These are phyloP conservation scores for Cichlasoma orientale DNA, from an alignment of 2,797 vertebrate species.

Conservation along the genomic window DNA sequence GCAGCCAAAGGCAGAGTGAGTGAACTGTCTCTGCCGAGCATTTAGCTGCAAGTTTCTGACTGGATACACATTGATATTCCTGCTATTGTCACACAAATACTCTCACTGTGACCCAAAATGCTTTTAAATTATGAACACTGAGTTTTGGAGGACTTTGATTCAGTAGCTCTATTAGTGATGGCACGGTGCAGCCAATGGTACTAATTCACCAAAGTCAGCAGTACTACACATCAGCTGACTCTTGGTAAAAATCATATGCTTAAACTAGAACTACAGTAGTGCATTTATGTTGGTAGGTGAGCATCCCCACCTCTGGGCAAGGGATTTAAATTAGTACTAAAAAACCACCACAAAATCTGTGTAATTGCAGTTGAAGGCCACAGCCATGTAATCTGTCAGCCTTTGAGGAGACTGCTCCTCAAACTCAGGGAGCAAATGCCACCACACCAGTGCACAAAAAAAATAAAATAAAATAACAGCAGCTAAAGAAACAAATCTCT, in stretches of 20 bases:
- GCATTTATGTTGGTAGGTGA: background rate
- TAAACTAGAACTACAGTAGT: background rate
- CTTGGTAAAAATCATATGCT: background rate
- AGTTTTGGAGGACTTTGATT: background rate
- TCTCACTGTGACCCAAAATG: background rate
- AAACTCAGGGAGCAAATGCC: too few species aligned
- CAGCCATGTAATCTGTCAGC: too few species aligned
- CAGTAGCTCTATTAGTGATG: background rate
- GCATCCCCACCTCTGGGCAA: background rate
- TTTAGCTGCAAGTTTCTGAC: background rate
- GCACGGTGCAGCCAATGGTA: background rate
- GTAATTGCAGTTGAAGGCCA: background rate
- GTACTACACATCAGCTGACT: background rate
- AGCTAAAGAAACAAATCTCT: too few species aligned
- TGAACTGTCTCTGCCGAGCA: background rate
- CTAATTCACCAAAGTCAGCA: background rate
- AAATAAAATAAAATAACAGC: too few species aligned
- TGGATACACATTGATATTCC: background rate
- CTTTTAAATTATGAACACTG: background rate
- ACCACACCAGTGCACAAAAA: too few species aligned
- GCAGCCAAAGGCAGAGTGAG: conserved; percentile 10
- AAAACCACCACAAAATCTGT: background rate
- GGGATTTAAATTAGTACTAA: background rate
- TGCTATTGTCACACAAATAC: background rate
- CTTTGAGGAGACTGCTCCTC: too few species aligned